Base-by-base conservation (phyloP, 2,797 vertebrate genomes). In the Myotis pilosus region DNA sequence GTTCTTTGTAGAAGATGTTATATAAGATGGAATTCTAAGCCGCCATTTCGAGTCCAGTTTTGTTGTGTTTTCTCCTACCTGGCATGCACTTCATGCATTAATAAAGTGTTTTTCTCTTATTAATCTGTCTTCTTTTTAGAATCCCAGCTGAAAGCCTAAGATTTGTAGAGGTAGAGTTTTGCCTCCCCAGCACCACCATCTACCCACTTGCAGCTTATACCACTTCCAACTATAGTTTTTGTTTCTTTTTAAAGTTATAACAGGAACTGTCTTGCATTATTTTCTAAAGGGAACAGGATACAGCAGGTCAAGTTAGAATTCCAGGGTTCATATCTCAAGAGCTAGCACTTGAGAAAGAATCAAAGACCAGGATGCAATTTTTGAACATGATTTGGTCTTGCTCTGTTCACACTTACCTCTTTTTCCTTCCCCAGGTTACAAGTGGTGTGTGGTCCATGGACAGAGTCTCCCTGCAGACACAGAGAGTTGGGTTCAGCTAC, bases 381-480 rank as follows among this genome's bases (percentile, higher is more conserved):
- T 92, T 2, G 2, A 1, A 57, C n/a, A 0, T 64, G 33, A 53
- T 33, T 69, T 33, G 20, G 38, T 33, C 44, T 36, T 47, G 5
- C 6, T 36, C 6, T 71, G 30, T 38, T 57, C 2, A 13, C 36
- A 8, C 25, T 81, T 51, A 2, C 28, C 23, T 28, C 17, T 82
- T 25, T 55, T 47, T 72, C 16, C 38, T 51, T 83, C 41, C 22
- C 8, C 84, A 97, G 96, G 16, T 41, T 76, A 82, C 60, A 57
- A 7, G 33, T 97, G 96, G 96, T 97, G 96, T 23, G 95, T 97
- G 82, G 92, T 96, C 12, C 96, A 97, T 3, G 96, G 96, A 8
- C 75, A 15, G 79, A 75, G 80, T 84, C 64, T 97, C n/a, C 92
- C 96, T 62, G 89, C 80, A 55, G 16, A 76, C 53, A 30, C 8